Conservation (phyloP, 2,888 invertebrate species). For the Epinotia demarniana region DNA sequence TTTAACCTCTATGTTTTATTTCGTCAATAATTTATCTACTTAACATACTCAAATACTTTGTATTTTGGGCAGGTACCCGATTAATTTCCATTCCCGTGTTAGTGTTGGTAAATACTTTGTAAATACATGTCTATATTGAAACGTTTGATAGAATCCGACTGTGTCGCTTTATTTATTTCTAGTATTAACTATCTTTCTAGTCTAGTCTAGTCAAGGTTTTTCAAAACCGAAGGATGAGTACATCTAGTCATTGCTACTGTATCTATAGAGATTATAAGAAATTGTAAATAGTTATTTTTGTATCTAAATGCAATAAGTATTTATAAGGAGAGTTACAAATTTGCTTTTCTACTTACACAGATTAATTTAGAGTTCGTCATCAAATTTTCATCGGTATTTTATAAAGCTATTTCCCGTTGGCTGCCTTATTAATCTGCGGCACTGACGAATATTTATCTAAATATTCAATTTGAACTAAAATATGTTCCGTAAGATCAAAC, state of each 20-base stretch:
- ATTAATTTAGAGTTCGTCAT: no score
- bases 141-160: conserved; percentile 50
- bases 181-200: conserved; percentile 44
- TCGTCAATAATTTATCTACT: background rate
- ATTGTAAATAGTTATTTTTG: conserved; percentile 53
- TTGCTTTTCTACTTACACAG: background rate
- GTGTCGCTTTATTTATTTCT: conserved; percentile 49
- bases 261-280: conserved; percentile 48
- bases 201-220: conserved; percentile 46
- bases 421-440: background rate
- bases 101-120: conserved; percentile 8
- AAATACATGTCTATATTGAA: conserved; percentile 31
- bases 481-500: no score
- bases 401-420: background rate
- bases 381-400: no score
- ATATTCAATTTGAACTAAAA: no score
- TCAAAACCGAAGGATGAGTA: conserved; percentile 64
- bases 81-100: background rate
- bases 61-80: background rate
- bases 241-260: conserved; percentile 70
- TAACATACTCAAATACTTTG: background rate
- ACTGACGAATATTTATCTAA: no score
- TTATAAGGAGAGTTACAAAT: background rate
- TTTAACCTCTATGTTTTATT: no score
- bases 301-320: conserved; percentile 33